A percentile compares a stretch with the other conserved stretches of the same genome.
Conservation (phyloP, 2,113 vertebrate genomes). For the Crotalus viridis region DNA sequence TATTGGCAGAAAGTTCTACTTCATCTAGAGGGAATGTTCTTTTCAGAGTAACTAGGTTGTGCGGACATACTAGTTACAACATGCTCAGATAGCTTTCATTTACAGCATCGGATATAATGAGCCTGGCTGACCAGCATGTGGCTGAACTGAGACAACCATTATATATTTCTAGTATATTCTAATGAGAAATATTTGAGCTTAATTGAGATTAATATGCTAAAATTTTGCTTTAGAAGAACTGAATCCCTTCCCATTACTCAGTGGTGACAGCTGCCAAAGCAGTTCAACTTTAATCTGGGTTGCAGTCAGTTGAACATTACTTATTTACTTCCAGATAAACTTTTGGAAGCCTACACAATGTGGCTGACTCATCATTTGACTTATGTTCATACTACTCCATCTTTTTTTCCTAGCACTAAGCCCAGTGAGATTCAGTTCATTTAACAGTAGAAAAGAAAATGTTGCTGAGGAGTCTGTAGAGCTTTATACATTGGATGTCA, state of each 20-base stretch:
- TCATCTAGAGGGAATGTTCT: neutral
- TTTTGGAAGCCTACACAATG: neutral
- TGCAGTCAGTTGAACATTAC: neutral
- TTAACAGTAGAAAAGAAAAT: neutral
- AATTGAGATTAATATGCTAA: neutral
- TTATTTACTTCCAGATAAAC: neutral
- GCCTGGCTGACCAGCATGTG: neutral
- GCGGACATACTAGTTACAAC: neutral
- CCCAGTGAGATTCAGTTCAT: neutral
- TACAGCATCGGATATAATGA: neutral
- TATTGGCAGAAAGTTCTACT: neutral
- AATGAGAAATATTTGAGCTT: neutral
- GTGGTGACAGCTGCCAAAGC: neutral
- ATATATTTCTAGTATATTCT: neutral
- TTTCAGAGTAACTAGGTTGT: neutral
- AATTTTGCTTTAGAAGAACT: neutral
- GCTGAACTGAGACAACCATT: neutral
- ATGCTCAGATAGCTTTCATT: neutral
- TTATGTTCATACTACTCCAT: neutral
- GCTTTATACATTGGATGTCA: neutral
- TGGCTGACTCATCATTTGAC: neutral
- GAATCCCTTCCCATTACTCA: neutral
- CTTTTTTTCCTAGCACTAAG: neutral
- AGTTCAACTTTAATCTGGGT: neutral
- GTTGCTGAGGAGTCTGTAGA: neutral